Base-by-base conservation (phyloP, 2,888 invertebrate species). In the Perdita meconis region DNA sequence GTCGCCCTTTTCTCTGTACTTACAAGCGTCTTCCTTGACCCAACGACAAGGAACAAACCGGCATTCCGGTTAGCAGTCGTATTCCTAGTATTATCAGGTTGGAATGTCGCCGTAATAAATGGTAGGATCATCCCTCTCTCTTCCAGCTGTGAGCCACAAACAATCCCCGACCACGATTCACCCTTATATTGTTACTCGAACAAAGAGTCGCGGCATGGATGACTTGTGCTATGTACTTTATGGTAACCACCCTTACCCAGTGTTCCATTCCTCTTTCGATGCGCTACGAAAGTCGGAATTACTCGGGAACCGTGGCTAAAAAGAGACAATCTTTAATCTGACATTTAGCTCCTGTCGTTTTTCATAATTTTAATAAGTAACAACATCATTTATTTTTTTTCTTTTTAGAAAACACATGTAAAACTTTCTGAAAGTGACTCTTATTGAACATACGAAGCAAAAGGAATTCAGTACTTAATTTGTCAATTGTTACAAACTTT, bases 131-230 rank as follows among this genome's bases (percentile, higher is more conserved):
- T 85, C 86, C 86, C 83, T 84, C 73, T 60, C 68, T 63, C 68
- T 57, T 26, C 50, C 30, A 63, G 47, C 61, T 53, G 69, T 65
- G 77, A 47, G 75, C 71, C 71, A 71, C 85, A 82, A 85, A 85
- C 85, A 83, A 87, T 80, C 81, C 83, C 83, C 84, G 75, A 75
- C 82, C 79, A 83, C 88, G 85, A 88, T 90, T 90, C 90, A 88
- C 90, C 90, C 90, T 89, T 90, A 90, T 90, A 91, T 91, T 90
- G 90, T 91, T 90, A 86, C 88, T 84, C 88, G 90, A 90, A 91
- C 91, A 91, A 91, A 91, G 91, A 90, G 89, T 89, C 88, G 85
- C 84, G 83, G 85, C 84, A 87, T 84, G 88, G 87, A 86, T 88
- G 88, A 90, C 86, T 89, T 85, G 85, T 85, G 87, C 86, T 88